Base-by-base conservation (phyloP, 2,113 vertebrate species). In the Corythoichthys haematopterus region DNA sequence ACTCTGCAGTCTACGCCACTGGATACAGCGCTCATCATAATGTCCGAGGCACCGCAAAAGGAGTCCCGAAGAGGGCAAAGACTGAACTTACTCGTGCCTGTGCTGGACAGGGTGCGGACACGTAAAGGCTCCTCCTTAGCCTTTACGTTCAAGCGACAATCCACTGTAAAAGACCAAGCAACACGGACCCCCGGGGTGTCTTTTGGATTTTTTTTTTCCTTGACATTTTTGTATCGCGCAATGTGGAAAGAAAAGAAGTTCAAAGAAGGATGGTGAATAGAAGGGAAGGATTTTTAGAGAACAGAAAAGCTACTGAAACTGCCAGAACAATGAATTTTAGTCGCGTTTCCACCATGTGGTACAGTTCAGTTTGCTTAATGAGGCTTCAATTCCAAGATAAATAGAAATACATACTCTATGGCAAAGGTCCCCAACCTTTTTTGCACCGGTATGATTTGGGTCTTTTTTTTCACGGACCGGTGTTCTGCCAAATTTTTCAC, bases 131-230 rank as follows among this genome's bases (percentile, higher is more conserved):
- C 80, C 79, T 84, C 82, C 81, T 69, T 84, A 48, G 90, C 80
- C 90, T 91, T 88, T 85, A 82, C 86, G 87, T 91, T 91, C 75
- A 87, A 88, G 88, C 85, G 91, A 92, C 92, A 92, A 92, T 93
- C 92, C 91, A 90, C 88, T 89, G 88, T 62, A 85, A 90, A 89
- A 90, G 88, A 91, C 90, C 88, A 88, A 89, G 88, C 70, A 79
- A 88, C 84, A 89, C 71, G 82, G 90, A 90, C 60, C 60, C 83
- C 80, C 70, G 73, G 73, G 79, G 78, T 86, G 82, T 80, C 63
- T 85, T 83, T 66, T 70, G 12, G 50, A 47, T 10, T 59, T 15
- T 59, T 76, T 67, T 1, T 62, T 52, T 67, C 60, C 38, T 75
- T 62, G 28, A 12, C 68, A 79, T 84, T 65, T 85, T 90, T 91